Conservation (phyloP, 2,797 vertebrate species). For the Pseudotriccus pelzelni region DNA sequence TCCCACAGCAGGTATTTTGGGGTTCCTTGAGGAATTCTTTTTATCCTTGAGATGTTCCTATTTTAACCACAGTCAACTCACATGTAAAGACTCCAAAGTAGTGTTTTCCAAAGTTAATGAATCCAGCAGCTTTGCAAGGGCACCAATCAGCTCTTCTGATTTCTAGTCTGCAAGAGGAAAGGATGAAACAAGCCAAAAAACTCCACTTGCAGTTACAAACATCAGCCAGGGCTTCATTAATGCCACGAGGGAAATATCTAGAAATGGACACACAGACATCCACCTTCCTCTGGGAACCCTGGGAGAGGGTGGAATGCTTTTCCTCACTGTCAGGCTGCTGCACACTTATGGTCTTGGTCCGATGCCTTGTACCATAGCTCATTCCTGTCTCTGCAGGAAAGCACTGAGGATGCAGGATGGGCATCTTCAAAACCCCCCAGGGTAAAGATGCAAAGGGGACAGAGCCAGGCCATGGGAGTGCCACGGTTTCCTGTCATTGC, state of each 20-base stretch:
- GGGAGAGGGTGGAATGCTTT: background rate
- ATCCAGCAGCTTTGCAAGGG: background rate
- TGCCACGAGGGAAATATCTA: background rate
- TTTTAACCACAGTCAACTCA: background rate
- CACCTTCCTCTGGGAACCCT: background rate
- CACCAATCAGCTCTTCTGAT: background rate
- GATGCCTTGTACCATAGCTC: background rate
- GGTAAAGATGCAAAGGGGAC: background rate
- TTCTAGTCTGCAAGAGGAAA: background rate
- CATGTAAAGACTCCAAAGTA: background rate
- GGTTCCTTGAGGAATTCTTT: background rate
- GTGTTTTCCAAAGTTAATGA: background rate
- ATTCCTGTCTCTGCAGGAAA: background rate
- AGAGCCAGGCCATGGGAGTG: background rate
- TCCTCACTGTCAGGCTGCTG: background rate
- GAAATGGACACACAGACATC: background rate
- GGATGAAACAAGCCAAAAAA: background rate
- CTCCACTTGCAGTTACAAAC: background rate
- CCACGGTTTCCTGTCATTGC: background rate
- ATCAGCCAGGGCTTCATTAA: background rate
- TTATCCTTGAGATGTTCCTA: background rate
- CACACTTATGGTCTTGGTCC: background rate
- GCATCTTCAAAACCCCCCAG: background rate
- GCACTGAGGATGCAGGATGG: background rate
- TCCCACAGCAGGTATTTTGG: background rate